Evolutionary conservation across 2,888 invertebrate genomes (phyloP).

Genomic region (Pyrocoelia pectoralis): DNA sequence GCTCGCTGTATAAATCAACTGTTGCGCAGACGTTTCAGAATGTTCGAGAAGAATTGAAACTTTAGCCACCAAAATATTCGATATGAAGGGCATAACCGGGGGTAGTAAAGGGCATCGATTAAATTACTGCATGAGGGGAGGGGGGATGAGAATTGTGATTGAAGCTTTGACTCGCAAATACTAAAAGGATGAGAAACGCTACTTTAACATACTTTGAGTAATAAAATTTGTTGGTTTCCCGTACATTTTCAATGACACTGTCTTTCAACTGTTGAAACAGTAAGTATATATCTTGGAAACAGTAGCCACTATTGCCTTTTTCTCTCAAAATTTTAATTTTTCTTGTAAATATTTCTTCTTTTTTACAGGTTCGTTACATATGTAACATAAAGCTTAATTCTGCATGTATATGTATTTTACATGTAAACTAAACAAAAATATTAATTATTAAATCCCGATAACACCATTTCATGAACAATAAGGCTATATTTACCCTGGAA

Average conservation of each 20-base stretch:
- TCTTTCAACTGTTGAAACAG: not conserved
- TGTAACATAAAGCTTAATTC: conserved; percentile 35
- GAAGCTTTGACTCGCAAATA: no score
- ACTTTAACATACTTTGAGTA: no score
- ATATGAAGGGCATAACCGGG: no score
- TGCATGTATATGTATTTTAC: conserved; percentile 33
- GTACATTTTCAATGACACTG: not conserved
- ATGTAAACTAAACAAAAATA: conserved; percentile 26
- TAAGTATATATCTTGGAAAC: conserved; percentile 20
- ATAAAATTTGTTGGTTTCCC: no score
- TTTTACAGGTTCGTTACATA: conserved; percentile 33
- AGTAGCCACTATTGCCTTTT: conserved; percentile 26
- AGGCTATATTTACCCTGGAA: conserved; percentile 38
- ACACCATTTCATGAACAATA: conserved; percentile 33
- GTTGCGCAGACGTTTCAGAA: no score
- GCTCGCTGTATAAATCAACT: no score
- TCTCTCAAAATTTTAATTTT: conserved; percentile 17
- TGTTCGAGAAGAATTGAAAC: no score
- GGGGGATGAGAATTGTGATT: no score
- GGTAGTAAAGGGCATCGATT: no score
- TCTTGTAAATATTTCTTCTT: conserved; percentile 38
- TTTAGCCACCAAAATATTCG: no score
- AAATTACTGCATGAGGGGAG: no score
- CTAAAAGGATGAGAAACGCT: no score
- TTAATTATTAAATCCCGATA: conserved; percentile 16